These are phyloP conservation scores for Spisula solida DNA, from an alignment of 2,888 invertebrate species.

Conservation along the genomic window DNA sequence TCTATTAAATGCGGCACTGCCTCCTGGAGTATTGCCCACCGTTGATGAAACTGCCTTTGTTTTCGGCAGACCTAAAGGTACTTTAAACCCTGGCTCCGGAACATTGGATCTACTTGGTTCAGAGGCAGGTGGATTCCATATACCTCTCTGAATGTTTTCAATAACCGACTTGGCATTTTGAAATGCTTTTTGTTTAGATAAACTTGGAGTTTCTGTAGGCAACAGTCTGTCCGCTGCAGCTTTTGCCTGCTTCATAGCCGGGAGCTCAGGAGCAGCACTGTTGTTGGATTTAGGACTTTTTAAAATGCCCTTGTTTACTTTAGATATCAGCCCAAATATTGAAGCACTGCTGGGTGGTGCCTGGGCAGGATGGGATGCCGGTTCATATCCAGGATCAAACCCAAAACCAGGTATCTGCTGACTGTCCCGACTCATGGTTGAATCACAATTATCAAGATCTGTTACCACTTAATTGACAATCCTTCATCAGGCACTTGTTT, in stretches of 20 bases:
- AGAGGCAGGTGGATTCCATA: constrained; percentile 42
- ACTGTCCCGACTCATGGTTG: constrained; percentile 27
- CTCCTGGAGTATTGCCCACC: not conserved
- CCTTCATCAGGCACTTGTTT: not conserved
- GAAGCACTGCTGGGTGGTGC: constrained; percentile 46
- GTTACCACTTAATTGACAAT: not conserved
- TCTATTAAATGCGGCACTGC: not conserved
- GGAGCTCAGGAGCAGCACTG: not conserved
- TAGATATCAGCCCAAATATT: constrained; percentile 65
- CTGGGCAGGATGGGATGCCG: constrained; percentile 21
- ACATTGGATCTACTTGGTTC: not conserved
- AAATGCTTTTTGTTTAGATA: constrained; percentile 50
- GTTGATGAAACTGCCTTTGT: not conserved
- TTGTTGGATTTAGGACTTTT: not conserved
- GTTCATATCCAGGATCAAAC: constrained; percentile 52
- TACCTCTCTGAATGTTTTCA: constrained; percentile 59
- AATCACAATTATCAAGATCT: not conserved
- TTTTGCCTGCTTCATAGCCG: constrained; percentile 30
- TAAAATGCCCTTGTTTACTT: constrained; percentile 59
- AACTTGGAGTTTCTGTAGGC: not conserved
- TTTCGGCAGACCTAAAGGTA: constrained; percentile 29
- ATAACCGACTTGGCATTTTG: constrained; percentile 48
- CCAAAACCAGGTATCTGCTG: constrained; percentile 56
- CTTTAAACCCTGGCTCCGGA: constrained; percentile 33
- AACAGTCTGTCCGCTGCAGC: constrained; percentile 41